Base-by-base conservation (phyloP, 1,140 invertebrate species). In the Cherax quadricarinatus region DNA sequence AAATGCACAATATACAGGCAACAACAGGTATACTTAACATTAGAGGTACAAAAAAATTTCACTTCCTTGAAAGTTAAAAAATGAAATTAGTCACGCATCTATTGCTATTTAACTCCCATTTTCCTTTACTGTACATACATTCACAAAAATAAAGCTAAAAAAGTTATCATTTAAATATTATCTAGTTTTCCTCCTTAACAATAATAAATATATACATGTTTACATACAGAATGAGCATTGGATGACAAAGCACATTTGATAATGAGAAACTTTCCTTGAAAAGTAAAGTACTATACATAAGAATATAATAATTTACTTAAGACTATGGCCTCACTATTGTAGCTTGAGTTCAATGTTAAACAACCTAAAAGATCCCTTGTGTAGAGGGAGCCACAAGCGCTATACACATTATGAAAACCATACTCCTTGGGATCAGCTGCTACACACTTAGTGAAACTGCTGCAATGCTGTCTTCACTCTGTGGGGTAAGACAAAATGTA, bases 381-480 rank as follows among this genome's bases (percentile, higher is more conserved):
- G 21, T 75, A 30, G 5, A 66, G 70, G 70, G 70, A 9, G 30
- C 21, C 70, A 75, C 70, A 75, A 75, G 70, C 62, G 18, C 18
- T 75, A 75, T 75, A 75, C 70, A 24, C 7, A 9, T 5, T 75
- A 30, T 75, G 16, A 30, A 30, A 24, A 75, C 12, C 70, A 30
- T 75, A 75, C 70, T 75, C 24, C 24, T 30, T n/a, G 24, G 30
- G 6, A 24, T 7, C n/a, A 5, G 21, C 7, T 30, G 21, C 24
- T 21, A n/a, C 70, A 75, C 3, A 30, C 24, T 75, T 91, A 91
- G 78, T 86, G 90, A 70, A 91, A 91, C 90, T 91, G 90, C 73
- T 91, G 90, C 85, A 91, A 70, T 16, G 90, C 90, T 30, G 85
- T 91, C 85, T 91, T 91, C 75, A 91, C 90, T 86, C 90, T 91